Conservation (phyloP, 92 coral and sea anemone genomes). For the Epizoanthus fatuus region DNA sequence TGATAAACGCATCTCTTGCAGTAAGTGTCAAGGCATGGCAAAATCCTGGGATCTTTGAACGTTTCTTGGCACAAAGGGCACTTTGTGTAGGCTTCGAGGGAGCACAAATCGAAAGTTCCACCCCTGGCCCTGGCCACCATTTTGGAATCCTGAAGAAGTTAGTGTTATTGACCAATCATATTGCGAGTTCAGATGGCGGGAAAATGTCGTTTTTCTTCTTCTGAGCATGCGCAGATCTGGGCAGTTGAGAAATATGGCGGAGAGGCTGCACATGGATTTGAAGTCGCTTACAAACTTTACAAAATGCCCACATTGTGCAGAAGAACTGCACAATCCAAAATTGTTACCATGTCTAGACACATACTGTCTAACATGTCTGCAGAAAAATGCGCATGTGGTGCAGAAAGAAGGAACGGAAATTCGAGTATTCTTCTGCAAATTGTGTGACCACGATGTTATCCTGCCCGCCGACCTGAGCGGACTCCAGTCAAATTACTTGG, state of each 20-base stretch:
- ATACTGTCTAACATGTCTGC: constrained; percentile 16
- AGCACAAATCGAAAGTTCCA: too few species aligned
- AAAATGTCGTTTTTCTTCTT: not conserved
- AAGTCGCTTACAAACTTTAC: constrained; percentile 1
- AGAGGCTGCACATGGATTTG: not conserved
- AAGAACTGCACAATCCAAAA: constrained; percentile 11
- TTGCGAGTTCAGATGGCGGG: too few species aligned
- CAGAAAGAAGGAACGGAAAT: not conserved
- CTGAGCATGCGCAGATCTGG: not conserved
- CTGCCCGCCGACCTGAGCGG: not conserved
- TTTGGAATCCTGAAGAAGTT: too few species aligned
- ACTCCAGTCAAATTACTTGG: constrained; percentile 4
- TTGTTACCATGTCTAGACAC: constrained; percentile 5
- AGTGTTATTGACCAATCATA: too few species aligned
- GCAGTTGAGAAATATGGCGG: constrained; percentile 4
- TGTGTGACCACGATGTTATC: constrained; percentile 19
- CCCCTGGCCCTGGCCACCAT: too few species aligned
- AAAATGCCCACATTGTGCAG: not conserved
- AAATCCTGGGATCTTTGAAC: too few species aligned
- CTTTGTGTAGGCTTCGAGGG: too few species aligned
- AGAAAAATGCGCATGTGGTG: not conserved
- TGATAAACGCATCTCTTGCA: too few species aligned
- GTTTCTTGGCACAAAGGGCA: too few species aligned
- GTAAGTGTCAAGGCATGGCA: too few species aligned
- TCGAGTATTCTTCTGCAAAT: constrained; percentile 11